A percentile compares a stretch with the other conserved stretches of the same genome.
phyloP scores from a whole-genome alignment of 2,113 vertebrate species.

The Onychostoma macrolepis region DNA sequence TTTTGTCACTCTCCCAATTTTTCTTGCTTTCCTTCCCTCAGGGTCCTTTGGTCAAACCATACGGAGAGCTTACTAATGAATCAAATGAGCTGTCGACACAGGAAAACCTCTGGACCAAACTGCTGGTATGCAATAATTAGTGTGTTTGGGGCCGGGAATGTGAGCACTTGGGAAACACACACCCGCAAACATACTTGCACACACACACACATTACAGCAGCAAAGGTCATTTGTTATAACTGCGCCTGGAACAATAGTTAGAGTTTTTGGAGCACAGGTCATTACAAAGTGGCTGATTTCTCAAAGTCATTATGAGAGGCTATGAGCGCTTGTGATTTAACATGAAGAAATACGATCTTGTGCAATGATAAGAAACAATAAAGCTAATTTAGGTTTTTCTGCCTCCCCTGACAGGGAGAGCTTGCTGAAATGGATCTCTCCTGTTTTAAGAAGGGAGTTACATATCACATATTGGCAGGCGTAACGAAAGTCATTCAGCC shows the following conservation, averaged over 20 bases:
- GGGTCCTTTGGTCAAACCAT: conserved; percentile 65
- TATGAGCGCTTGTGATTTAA: conserved; percentile 24
- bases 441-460: conserved; percentile 24
- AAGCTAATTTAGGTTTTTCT: conserved; percentile 12
- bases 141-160: conserved; percentile 69
- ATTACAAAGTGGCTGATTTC: conserved; percentile 48
- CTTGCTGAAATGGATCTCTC: conserved; percentile 19
- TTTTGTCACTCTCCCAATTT: conserved; percentile 38
- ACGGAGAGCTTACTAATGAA: conserved; percentile 71
- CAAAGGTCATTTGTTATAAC: conserved; percentile 51
- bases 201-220: conserved; percentile 14
- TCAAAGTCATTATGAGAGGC: conserved; percentile 44
- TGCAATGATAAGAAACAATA: conserved; percentile 43
- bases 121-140: conserved; percentile 71
- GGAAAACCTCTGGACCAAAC: conserved; percentile 53
- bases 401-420: conserved; percentile 15
- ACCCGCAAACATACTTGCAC: background rate
- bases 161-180: conserved; percentile 35
- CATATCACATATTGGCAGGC: conserved; percentile 36
- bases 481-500: background rate
- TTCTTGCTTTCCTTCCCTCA: conserved; percentile 59
- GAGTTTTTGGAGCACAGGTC: background rate
- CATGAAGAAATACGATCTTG: conserved; percentile 47
- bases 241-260: conserved; percentile 37
- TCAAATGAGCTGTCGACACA: conserved; percentile 73